Base-by-base conservation (phyloP, 2,113 vertebrate genomes). In the Urocolius indicus region DNA sequence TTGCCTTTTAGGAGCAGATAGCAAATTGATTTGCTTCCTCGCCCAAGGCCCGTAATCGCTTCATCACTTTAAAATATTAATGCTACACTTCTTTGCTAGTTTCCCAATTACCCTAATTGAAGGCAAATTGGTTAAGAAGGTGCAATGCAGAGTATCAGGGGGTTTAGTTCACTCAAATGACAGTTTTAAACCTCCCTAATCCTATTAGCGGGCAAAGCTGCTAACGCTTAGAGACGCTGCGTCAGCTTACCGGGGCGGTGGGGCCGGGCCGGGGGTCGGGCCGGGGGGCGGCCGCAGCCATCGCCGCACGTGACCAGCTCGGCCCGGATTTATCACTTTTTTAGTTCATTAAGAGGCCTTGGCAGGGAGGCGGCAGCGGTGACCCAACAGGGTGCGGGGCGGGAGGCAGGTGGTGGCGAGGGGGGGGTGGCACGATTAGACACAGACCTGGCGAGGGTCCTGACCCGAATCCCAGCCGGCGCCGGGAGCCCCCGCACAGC, bases 161-260 rank as follows among this genome's bases (percentile, higher is more conserved):
- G 97, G 98, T 97, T 98, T 99, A 98, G 98, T 98, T 98, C 98
- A 98, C 98, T 98, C 98, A 98, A 98, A 99, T 98, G 98, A 99
- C 98, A 99, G 98, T 97, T 96, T 97, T 99, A 99, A 98, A 98
- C 98, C 97, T 96, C 86, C 52, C 97, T 98, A 98, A 99, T 99
- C 98, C 98, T 98, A 99, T 99, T 99, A 99, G 97, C 87, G 52
- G 97, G 97, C 96, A 98, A 98, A 98, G 98, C 98, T 97, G 98
- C 98, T 98, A 98, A 98, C 94, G 95, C 97, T 98, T 98, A 98
- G 98, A 98, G 98, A 98, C 97, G 95, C 98, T 98, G 98, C 98
- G 98, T 99, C 98, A 98, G 98, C 97, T 98, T 98, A 98, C 97
- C 76, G 87, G 80, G 93, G 92, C 48, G 95, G 84, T 94, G 98